Evolutionary conservation across 2,797 vertebrate species (phyloP).

Genomic region (Anniella stebbinsi): DNA sequence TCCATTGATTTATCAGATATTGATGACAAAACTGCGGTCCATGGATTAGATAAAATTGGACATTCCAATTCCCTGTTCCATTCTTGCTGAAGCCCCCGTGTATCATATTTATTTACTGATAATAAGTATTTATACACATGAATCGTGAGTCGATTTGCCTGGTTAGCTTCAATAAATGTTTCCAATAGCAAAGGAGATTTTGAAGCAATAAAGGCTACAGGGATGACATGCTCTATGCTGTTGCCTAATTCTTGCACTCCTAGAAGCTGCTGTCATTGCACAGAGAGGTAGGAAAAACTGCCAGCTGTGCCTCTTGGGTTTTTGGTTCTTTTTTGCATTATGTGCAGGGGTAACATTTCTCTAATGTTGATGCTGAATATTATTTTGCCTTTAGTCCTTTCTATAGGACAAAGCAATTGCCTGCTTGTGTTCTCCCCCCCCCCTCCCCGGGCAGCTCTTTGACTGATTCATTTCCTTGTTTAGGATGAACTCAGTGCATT

Average conservation of each 20-base stretch:
- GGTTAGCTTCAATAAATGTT: no score
- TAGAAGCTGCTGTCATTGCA: not conserved
- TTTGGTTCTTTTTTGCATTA: not conserved
- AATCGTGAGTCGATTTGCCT: no score
- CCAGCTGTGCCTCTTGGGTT: not conserved
- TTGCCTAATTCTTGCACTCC: not conserved
- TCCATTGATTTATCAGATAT: no score
- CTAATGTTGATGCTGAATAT: not conserved
- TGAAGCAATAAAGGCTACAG: no score
- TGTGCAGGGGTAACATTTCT: not conserved
- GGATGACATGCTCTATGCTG: not conserved
- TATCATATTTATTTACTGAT: no score
- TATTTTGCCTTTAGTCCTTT: not conserved
- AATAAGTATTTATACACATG: no score
- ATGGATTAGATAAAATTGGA: no score
- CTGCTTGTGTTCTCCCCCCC: not conserved
- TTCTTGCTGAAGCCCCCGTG: no score
- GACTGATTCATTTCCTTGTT: slow-evolving; percentile 16
- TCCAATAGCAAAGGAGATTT: no score
- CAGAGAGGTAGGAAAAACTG: not conserved
- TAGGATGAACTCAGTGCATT: not conserved
- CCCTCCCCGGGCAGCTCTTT: not conserved
- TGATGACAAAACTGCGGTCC: no score
- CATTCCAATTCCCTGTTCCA: no score
- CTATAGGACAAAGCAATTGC: slow-evolving; percentile 5